These are phyloP conservation scores for Acrocephalus scirpaceus DNA, from an alignment of 2,797 vertebrate species.

Conservation along the genomic window DNA sequence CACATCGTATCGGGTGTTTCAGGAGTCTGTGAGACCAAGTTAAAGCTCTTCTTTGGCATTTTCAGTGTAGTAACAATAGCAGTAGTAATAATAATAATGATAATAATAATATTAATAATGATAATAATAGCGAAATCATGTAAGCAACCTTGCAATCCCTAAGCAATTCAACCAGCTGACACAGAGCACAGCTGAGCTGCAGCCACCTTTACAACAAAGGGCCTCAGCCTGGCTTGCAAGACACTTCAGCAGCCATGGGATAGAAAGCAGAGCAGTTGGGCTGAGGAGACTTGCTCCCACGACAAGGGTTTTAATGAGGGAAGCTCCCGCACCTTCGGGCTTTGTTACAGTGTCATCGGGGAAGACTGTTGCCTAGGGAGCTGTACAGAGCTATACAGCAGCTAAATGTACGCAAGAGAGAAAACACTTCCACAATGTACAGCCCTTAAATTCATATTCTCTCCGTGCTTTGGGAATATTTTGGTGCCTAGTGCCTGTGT, in stretches of 20 bases:
- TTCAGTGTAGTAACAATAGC: neutral
- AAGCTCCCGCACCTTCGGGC: neutral
- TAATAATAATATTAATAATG: neutral
- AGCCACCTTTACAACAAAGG: neutral
- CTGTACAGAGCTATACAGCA: conserved; percentile 6
- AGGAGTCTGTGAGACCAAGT: neutral
- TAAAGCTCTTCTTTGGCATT: conserved; percentile 6
- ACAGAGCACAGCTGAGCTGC: neutral
- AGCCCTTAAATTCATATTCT: neutral
- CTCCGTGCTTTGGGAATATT: neutral
- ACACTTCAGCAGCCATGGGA: neutral
- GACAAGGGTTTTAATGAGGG: neutral
- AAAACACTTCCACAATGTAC: neutral
- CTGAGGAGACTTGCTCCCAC: neutral
- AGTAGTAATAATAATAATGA: neutral
- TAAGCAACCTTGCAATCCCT: neutral
- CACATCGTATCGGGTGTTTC: rapidly evolving
- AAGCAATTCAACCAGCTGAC: neutral
- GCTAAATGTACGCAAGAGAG: neutral
- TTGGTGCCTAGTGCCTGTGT: neutral
- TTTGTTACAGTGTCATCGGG: conserved; percentile 39
- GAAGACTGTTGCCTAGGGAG: conserved; percentile 56
- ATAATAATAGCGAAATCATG: conserved; percentile 6
- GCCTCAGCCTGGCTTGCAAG: neutral
- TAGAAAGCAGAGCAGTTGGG: neutral